Percentiles rank a stretch among this genome's conserved stretches.
Conservation (phyloP, 1,140 invertebrate species). For the Caenorhabditis brenneri region DNA sequence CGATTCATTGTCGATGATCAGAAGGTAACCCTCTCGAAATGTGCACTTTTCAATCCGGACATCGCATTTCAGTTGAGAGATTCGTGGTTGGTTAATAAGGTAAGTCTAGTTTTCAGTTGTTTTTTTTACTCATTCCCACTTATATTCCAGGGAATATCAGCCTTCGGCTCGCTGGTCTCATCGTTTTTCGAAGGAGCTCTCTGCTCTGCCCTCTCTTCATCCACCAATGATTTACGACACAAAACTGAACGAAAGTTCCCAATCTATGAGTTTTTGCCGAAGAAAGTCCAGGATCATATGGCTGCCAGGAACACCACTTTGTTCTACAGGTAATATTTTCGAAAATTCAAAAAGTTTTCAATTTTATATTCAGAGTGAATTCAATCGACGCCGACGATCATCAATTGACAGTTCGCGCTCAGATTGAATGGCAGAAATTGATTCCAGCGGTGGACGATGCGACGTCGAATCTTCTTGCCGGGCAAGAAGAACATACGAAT, state of each 20-base stretch:
- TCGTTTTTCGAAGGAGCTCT: constrained; percentile 30
- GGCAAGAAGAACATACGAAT: constrained; percentile 24
- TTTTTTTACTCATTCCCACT: neutral
- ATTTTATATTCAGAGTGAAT: constrained; percentile 48
- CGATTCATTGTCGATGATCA: constrained; percentile 30
- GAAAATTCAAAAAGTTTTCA: neutral
- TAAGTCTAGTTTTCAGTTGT: constrained; percentile 9
- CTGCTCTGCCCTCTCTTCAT: constrained; percentile 1
- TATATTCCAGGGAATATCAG: neutral
- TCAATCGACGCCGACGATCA: constrained; percentile 59
- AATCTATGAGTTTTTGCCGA: constrained; percentile 29
- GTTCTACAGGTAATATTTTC: neutral
- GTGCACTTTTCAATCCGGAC: constrained; percentile 20
- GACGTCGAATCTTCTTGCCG: neutral
- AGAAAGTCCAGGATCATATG: constrained; percentile 56
- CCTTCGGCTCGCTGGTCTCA: neutral
- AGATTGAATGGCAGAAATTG: constrained; percentile 59
- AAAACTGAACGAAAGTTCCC: constrained; percentile 15
- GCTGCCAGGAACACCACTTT: constrained; percentile 55
- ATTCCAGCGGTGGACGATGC: neutral
- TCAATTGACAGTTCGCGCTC: constrained; percentile 59
- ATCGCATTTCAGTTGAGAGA: constrained; percentile 25
- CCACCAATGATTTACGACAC: constrained; percentile 1
- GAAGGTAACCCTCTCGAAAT: constrained; percentile 6
- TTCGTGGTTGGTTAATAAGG: constrained; percentile 21